Evolutionary conservation across 2,797 vertebrate species (phyloP), one percentile per base, ranked within the genome.

Genomic region (Helicolenus hilgendorfi): DNA sequence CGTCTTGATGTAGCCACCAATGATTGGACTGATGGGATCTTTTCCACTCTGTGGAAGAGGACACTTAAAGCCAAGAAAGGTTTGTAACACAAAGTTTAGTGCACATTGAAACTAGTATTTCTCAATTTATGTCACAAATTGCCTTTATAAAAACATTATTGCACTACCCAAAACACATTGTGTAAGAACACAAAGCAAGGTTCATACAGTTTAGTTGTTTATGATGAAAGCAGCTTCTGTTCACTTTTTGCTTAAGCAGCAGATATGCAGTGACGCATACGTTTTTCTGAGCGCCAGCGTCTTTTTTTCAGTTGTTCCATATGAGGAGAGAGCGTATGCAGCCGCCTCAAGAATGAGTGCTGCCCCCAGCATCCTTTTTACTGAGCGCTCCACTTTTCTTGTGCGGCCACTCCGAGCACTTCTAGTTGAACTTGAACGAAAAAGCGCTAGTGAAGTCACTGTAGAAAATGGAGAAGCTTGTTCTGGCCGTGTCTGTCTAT

Each of bases 11-110:
- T 98, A 15, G 98, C 98, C 76, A 99, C 98, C 6, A 99, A 98
- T 53, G 98, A 99, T 75, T 99, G 98, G 98, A 99, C 98, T 0
- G 98, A 99, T 86, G 98, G 98, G 33, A 98, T 99, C 88, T 99
- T 99, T 94, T 99, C 98, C 67, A 94, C 98, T 0, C 96, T 99
- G 59, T 99, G 98, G 98, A 98, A 98, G 88, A 99, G 98, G 96
- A 98, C 98, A 4, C 92, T 99, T 79, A 98, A 96, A 93, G 97
- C 98, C 72, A 99, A 98, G 91, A 98, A 98, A 97, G 98, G 96
- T 97, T 76, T 72, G 70, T 70, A n/a, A 71, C 11, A 36, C 18
- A 76, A 56, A n/a, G 11, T 41, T 78, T 5, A 36, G 11, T 60
- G 15, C 26, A 63, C 10, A 76, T 67, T 68, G 5, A 64, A 36